Evolutionary conservation across 2,797 vertebrate species (phyloP).

Genomic region (Gymnothorax javanicus): DNA sequence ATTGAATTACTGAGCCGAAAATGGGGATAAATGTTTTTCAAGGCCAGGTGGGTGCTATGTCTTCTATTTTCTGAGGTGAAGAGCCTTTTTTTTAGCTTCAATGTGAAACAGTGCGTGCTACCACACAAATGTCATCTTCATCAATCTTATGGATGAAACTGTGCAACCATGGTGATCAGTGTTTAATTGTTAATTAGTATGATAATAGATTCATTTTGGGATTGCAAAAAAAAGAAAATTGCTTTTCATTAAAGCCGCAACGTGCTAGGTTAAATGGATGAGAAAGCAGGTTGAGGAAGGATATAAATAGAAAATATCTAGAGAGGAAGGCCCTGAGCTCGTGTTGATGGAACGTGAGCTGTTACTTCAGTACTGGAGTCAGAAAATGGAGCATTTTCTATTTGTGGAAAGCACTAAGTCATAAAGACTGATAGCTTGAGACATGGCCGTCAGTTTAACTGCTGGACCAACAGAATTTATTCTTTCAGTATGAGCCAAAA

Average conservation of each 20-base stretch:
- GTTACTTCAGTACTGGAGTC: conserved; percentile 1
- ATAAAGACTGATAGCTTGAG: neutral
- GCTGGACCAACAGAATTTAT: neutral
- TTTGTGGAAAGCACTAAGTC: neutral
- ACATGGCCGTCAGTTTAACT: neutral
- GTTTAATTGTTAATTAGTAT: conserved; percentile 41
- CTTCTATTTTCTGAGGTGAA: neutral
- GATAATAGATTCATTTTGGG: conserved; percentile 41
- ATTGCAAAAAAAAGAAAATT: conserved; percentile 30
- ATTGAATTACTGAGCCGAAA: conserved; percentile 4
- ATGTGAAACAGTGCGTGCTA: conserved; percentile 20
- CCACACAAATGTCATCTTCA: conserved; percentile 38
- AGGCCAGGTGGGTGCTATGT: neutral
- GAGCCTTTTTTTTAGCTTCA: neutral
- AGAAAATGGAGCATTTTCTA: neutral
- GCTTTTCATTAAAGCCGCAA: conserved; percentile 32
- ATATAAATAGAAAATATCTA: conserved; percentile 22
- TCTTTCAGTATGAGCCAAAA: neutral
- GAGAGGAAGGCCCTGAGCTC: neutral
- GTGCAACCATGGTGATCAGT: conserved; percentile 28
- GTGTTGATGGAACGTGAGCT: neutral
- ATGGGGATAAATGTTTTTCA: conserved; percentile 3
- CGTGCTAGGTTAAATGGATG: conserved; percentile 28
- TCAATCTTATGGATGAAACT: conserved; percentile 28
- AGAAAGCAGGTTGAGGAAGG: neutral